Conservation (phyloP, 2,888 invertebrate species). For the Augochlorella aurata region DNA sequence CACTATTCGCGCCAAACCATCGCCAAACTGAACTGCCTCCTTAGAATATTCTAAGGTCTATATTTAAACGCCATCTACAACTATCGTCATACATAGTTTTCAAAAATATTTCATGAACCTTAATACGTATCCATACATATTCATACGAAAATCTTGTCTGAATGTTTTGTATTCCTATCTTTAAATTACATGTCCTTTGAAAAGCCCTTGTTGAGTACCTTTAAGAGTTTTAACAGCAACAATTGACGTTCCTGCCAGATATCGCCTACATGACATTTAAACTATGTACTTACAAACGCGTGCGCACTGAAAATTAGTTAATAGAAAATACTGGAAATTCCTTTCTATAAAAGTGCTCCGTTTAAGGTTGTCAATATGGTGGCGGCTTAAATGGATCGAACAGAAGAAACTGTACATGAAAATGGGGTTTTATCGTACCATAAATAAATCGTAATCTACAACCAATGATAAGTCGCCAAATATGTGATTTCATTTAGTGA, state of each 20-base stretch:
- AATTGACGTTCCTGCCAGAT: neutral
- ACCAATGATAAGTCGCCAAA: constrained; percentile 69
- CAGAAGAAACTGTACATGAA: constrained; percentile 18
- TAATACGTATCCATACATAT: neutral
- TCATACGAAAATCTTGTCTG: neutral
- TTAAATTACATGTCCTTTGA: neutral
- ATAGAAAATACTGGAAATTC: neutral
- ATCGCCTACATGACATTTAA: neutral
- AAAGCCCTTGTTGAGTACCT: no score
- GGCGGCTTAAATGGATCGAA: constrained; percentile 13
- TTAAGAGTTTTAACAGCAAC: no score
- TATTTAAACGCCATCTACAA: neutral
- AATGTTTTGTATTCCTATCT: neutral
- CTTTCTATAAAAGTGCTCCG: neutral
- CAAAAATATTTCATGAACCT: neutral
- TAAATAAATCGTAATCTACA: constrained; percentile 62
- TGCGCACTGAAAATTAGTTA: neutral
- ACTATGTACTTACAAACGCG: neutral
- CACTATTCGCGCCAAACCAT: neutral
- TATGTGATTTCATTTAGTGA: constrained; percentile 61
- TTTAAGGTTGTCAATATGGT: neutral
- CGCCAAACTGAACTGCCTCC: neutral
- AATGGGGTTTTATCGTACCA: constrained; percentile 39
- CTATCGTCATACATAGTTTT: neutral
- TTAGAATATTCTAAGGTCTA: no score